Evolutionary conservation across 2,888 invertebrate species (phyloP).

Genomic region (Cephus spinipes): DNA sequence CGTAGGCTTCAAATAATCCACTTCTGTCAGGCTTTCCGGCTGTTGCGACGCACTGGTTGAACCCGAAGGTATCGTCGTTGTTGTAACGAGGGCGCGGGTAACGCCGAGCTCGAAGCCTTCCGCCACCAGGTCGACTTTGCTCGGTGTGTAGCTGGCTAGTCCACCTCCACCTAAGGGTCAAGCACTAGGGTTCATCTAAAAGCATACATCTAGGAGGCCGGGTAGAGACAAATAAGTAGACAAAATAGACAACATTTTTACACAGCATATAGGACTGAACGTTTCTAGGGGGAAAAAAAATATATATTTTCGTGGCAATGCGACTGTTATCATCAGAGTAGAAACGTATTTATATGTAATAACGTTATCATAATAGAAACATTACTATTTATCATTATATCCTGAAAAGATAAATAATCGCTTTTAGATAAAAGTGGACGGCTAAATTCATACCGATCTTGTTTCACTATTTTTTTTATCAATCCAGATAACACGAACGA

Average conservation of each 20-base stretch:
- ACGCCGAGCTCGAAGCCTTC: conserved; percentile 84
- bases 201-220: neutral
- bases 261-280: neutral
- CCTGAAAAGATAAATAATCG: neutral
- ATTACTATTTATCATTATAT: neutral
- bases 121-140: conserved; percentile 76
- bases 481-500: too few relatives aligned
- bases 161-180: conserved; percentile 56
- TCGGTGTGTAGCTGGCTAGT: conserved; percentile 86
- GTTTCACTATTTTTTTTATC: neutral
- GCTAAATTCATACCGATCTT: neutral
- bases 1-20: conserved; percentile 64
- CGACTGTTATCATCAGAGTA: neutral
- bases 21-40: conserved; percentile 44
- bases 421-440: neutral
- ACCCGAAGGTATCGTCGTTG: conserved; percentile 43
- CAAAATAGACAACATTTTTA: neutral
- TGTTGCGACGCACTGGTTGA: conserved; percentile 20
- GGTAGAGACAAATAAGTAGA: neutral
- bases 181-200: conserved; percentile 34
- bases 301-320: neutral
- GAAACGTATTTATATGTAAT: neutral
- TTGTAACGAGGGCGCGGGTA: conserved; percentile 70
- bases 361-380: neutral
- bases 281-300: neutral